Base-by-base conservation (phyloP, 2,888 invertebrate species). In the Stenurella melanura region DNA sequence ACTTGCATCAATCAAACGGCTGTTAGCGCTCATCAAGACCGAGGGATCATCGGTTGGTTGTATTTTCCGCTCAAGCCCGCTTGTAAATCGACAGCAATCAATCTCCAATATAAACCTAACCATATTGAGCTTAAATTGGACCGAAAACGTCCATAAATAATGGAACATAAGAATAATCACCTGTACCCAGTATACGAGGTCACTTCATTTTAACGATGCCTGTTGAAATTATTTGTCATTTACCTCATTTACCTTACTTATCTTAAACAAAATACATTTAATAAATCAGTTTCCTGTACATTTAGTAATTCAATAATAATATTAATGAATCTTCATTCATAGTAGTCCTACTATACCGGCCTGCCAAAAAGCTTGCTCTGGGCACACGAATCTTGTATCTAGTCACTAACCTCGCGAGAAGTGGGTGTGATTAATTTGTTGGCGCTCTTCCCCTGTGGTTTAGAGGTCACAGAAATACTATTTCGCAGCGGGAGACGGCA, bases 1-100 rank as follows among this genome's bases (percentile, higher is more conserved):
- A 81, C 78, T 78, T 81, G 85, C 88, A 89, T 89, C 88, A 88
- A 89, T 89, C 89, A 89, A 87, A 84, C 84, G 84, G 85, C 86
- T 87, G 88, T 88, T 89, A 87, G 82, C 86, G 87, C 87, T 86
- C 87, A 87, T 87, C 87, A 87, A 83, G 82, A 74, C 78, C 79
- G 74, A 81, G 70, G 67, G 79, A 83, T 85, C 84, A 82, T 82
- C 83, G 78, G 77, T 78, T 15, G 54, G n/a, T 21, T 77, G 79
- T 77, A 73, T 77, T 80, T 81, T 75, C 77, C 78, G 77, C 69
- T 77, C 73, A 73, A 71, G 78, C 69, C 64, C 72, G 81, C 79
- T 82, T 83, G 82, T 86, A 85, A 86, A 87, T 87, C 82, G 86
- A 83, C 82, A 80, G 84, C 82, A 84, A 87, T 86, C 85, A 87